phyloP scores from a whole-genome alignment of 2,888 invertebrate genomes.

The Chouioia cunea region DNA sequence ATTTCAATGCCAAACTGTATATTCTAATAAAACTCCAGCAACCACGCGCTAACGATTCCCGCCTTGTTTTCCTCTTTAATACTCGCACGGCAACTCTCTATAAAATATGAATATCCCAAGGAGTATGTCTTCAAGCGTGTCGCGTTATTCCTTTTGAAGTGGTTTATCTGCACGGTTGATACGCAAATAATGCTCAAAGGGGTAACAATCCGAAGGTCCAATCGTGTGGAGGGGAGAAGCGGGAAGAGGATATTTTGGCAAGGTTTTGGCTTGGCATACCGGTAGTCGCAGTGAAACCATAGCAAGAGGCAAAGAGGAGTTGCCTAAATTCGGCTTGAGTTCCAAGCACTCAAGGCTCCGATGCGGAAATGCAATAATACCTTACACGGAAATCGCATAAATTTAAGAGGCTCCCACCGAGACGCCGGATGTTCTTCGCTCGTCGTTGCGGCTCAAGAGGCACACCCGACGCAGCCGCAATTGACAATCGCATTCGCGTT shows the following conservation, averaged over 20 bases:
- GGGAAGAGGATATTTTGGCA: slow-evolving; percentile 14
- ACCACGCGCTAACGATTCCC: too few relatives aligned
- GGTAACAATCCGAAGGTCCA: too few relatives aligned
- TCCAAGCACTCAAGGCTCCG: slow-evolving; percentile 43
- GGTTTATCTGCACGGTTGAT: too few relatives aligned
- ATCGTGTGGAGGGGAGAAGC: not conserved
- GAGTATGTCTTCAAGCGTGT: too few relatives aligned
- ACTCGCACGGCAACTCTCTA: too few relatives aligned
- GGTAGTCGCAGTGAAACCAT: not conserved
- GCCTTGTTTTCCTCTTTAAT: too few relatives aligned
- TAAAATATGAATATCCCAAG: too few relatives aligned
- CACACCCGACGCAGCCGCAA: slow-evolving; percentile 15
- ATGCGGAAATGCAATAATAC: slow-evolving; percentile 48
- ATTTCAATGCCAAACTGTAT: too few relatives aligned
- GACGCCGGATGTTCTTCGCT: slow-evolving; percentile 41
- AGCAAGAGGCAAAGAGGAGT: not conserved
- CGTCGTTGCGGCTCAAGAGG: slow-evolving; percentile 11
- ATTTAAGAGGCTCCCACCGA: slow-evolving; percentile 45
- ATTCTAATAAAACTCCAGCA: too few relatives aligned
- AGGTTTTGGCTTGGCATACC: slow-evolving; percentile 30
- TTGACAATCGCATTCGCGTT: slow-evolving; percentile 43
- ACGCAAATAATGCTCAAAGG: too few relatives aligned
- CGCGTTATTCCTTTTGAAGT: too few relatives aligned
- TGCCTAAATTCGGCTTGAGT: slow-evolving; percentile 36
- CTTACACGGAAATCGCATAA: slow-evolving; percentile 49